These are phyloP conservation scores for Epinotia bilunana DNA, from an alignment of 2,888 invertebrate species.

Conservation along the genomic window DNA sequence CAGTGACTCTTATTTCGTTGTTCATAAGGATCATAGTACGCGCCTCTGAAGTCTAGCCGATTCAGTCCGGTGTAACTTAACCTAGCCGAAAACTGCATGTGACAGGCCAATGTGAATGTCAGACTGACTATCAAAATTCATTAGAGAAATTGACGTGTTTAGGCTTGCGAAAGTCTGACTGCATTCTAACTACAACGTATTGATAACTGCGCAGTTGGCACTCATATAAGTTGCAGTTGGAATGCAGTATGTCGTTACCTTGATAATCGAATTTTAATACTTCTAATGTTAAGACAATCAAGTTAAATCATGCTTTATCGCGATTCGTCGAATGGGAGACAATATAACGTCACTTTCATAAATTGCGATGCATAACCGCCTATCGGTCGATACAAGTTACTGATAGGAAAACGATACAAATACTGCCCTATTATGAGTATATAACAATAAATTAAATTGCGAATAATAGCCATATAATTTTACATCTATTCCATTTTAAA, in stretches of 20 bases:
- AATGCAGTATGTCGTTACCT: background rate
- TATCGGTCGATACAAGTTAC: conserved; percentile 7
- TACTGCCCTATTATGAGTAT: conserved; percentile 26
- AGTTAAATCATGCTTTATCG: background rate
- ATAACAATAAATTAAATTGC: background rate
- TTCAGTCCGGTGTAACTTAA: conserved; percentile 38
- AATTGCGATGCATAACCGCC: background rate
- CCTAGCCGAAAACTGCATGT: conserved; percentile 27
- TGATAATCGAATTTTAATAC: background rate
- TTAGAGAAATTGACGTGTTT: conserved; percentile 3
- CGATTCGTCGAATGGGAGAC: conserved; percentile 18
- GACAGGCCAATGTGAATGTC: conserved; percentile 38
- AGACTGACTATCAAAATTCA: conserved; percentile 27
- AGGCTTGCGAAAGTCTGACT: background rate
- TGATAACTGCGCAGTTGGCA: background rate
- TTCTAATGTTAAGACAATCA: background rate
- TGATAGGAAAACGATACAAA: background rate
- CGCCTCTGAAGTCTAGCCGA: conserved; percentile 33
- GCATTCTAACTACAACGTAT: background rate
- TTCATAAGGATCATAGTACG: conserved; percentile 17
- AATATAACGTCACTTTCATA: background rate
- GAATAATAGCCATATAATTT: background rate
- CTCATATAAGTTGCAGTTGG: background rate
- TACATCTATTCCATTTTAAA: background rate
- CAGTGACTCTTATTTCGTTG: conserved; percentile 20